These are phyloP conservation scores for Lethenteron reissneri DNA, from an alignment of 2,113 vertebrate species.

Conservation along the genomic window DNA sequence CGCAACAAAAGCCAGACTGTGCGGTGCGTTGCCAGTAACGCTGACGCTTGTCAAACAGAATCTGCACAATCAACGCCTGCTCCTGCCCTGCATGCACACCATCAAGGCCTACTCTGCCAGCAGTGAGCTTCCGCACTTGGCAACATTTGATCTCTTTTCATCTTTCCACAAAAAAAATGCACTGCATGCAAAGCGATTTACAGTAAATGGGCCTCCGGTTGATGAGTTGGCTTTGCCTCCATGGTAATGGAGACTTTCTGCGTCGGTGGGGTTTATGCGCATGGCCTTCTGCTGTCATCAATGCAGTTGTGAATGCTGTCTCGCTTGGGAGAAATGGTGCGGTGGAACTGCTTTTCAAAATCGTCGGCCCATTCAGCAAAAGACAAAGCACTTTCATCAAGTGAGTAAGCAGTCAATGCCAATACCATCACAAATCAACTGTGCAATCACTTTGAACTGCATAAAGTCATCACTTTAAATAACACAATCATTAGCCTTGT, in stretches of 20 bases:
- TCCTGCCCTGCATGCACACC: constrained; percentile 78
- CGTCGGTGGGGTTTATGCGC: no score
- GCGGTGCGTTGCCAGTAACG: constrained; percentile 49
- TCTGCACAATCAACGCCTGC: constrained; percentile 51
- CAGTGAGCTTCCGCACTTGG: constrained; percentile 34
- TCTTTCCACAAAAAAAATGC: no score
- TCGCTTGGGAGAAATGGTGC: constrained; percentile 72
- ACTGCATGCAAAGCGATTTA: no score
- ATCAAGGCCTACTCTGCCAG: constrained; percentile 63
- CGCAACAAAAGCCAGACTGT: constrained; percentile 73
- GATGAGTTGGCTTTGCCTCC: no score
- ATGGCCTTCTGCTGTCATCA: not conserved
- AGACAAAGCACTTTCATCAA: constrained; percentile 70
- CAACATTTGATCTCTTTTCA: no score
- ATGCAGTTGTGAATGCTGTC: constrained; percentile 68
- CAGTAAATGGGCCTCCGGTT: no score
- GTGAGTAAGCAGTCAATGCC: constrained; percentile 26
- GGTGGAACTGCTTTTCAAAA: constrained; percentile 75
- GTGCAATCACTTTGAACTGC: no score
- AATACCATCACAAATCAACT: no score
- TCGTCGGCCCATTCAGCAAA: constrained; percentile 65
- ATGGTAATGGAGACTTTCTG: no score
- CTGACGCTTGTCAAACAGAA: constrained; percentile 67
- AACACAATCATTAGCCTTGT: no score
- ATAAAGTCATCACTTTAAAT: no score